Evolutionary conservation across 2,888 invertebrate species (phyloP), one percentile per base, ranked within the genome.

Genomic region (Eulithis testata): DNA sequence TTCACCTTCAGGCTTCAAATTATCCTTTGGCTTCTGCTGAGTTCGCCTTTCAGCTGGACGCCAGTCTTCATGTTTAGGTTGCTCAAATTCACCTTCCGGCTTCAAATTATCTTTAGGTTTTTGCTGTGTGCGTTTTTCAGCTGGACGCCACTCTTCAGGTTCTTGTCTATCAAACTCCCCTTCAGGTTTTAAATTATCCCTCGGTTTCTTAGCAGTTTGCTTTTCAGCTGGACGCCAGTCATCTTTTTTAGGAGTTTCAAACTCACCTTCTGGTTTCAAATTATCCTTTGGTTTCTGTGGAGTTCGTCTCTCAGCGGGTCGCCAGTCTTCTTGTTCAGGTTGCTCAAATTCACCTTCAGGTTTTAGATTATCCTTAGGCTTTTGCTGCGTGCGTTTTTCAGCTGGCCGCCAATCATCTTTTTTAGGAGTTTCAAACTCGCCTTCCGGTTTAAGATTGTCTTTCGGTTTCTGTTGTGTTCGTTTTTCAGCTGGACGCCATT

Each of bases 61-160:
- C 74, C 86, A 94, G 43, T 85, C 72, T 0, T 89, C 84, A 54
- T 88, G 89, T 52, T 86, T 86, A 0, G 94, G 94, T 7, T 88
- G 76, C 71, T 94, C 92, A 77, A 94, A 94, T 0, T 93, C 93
- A 12, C 94, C 94, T 76, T 94, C 94, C 0, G 92, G 93, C 63
- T 85, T 81, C 0, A 94, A 74, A 71, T 94, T 94, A 73, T 95
- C 95, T 66, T 90, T 81, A 0, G 95, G 96, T 71, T 93, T 95
- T 66, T 84, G 93, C 1, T 84, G 86, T 27, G 85, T 84, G 21
- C 84, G 90, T 65, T 93, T 81, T 73, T 94, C 94, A 44, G 89
- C 94, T n/a, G 90, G 94, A 58, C 78, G 76, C 88, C 93, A 94
- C 71, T 89, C 79, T 1, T 92, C 87, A 4, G 84, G 84, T 54